Conservation (phyloP, 1,140 invertebrate species). For the Heterodera schachtii region DNA sequence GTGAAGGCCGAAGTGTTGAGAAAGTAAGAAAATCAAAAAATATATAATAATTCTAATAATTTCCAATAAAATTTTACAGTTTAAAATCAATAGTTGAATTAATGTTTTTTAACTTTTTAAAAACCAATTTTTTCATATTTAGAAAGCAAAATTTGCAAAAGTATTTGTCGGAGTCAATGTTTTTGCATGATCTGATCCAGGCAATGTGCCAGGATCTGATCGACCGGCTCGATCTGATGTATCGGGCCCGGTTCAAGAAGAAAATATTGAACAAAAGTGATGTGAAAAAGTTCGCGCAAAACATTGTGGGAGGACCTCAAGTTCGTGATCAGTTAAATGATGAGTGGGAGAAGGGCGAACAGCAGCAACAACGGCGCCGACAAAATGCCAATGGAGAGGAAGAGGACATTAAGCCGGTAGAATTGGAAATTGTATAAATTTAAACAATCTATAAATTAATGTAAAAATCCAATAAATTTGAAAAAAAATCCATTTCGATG, state of each 20-base stretch:
- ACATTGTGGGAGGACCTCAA: background rate
- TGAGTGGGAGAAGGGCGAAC: background rate
- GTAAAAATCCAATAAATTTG: no score
- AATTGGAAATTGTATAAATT: no score
- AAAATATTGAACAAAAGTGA: background rate
- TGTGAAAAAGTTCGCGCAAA: background rate
- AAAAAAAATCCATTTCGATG: no score
- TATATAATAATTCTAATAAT: no score
- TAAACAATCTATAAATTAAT: no score
- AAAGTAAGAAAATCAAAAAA: background rate
- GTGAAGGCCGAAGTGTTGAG: background rate
- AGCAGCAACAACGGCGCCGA: background rate
- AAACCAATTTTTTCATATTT: background rate
- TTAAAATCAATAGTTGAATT: no score
- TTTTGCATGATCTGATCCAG: background rate
- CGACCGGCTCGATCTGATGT: slow-evolving; percentile 13
- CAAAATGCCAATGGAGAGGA: background rate
- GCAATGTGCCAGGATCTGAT: slow-evolving; percentile 7
- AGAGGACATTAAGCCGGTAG: background rate
- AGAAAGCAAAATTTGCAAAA: background rate
- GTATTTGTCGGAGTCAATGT: background rate
- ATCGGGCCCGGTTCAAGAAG: background rate
- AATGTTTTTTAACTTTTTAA: no score
- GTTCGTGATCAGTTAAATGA: background rate
- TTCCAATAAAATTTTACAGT: no score